A percentile compares a stretch with the other conserved stretches of the same genome.
These are phyloP conservation scores for Hippocampus kuda DNA, from an alignment of 2,797 vertebrate species.

Conservation along the genomic window DNA sequence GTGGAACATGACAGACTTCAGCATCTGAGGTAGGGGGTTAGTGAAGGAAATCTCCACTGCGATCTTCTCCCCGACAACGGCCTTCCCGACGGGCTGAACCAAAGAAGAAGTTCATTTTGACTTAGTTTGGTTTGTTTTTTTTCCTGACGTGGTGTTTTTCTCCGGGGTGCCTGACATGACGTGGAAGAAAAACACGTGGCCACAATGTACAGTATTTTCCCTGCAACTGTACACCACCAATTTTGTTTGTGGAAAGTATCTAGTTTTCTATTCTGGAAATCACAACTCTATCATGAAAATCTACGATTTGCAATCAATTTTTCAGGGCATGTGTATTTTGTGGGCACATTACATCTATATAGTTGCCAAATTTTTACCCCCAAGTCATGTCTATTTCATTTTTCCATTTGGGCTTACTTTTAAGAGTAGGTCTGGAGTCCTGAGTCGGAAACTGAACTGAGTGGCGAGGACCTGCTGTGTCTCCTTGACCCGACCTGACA, in stretches of 20 bases:
- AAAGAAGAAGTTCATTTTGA: neutral
- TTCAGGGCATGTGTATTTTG: too few relatives aligned
- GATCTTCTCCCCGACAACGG: slow-evolving; percentile 63
- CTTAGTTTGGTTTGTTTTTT: neutral
- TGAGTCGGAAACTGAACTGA: slow-evolving; percentile 80
- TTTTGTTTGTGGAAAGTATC: too few relatives aligned
- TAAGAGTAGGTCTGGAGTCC: slow-evolving; percentile 75
- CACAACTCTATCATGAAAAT: too few relatives aligned
- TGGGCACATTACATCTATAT: too few relatives aligned
- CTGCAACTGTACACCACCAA: too few relatives aligned
- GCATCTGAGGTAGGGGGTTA: slow-evolving; percentile 72
- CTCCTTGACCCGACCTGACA: slow-evolving; percentile 62
- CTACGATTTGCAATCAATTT: too few relatives aligned
- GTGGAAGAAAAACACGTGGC: neutral
- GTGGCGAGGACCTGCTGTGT: slow-evolving; percentile 74
- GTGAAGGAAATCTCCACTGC: slow-evolving; percentile 76
- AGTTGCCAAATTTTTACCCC: too few relatives aligned
- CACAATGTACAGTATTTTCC: too few relatives aligned
- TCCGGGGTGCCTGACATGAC: too few relatives aligned
- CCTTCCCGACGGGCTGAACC: slow-evolving; percentile 55
- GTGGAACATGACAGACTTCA: slow-evolving; percentile 71
- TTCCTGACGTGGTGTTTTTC: neutral
- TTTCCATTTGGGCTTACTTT: slow-evolving; percentile 55
- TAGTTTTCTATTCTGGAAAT: too few relatives aligned
- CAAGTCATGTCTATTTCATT: neutral